phyloP scores from a whole-genome alignment of 1,140 invertebrate species.

The Calliopsis andreniformis region DNA sequence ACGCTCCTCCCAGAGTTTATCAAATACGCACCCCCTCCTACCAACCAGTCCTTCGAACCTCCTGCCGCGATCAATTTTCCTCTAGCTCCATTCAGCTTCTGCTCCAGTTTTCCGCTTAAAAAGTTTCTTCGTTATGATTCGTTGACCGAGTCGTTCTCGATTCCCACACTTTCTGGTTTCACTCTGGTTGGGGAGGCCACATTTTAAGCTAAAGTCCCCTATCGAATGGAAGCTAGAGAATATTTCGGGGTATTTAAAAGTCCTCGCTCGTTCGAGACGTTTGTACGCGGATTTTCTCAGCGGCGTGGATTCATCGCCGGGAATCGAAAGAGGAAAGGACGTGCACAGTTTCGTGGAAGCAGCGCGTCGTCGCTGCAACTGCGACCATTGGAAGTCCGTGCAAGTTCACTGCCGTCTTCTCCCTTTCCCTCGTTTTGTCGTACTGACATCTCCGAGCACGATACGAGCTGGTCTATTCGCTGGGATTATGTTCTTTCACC shows the following conservation, averaged over 20 bases:
- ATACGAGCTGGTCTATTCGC: not conserved
- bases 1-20: not conserved
- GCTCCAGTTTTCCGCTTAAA: no score
- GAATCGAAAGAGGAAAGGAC: conserved; percentile 9
- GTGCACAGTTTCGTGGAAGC: not conserved
- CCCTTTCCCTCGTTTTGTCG: not conserved
- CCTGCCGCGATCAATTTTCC: not conserved
- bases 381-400: conserved; percentile 33
- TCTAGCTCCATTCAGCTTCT: not conserved
- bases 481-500: conserved; percentile 41
- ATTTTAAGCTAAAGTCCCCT: no score
- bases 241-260: conserved; percentile 45
- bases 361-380: conserved; percentile 7
- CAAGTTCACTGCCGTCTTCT: conserved; percentile 19
- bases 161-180: no score
- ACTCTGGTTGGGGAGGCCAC: no score
- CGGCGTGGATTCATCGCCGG: not conserved
- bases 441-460: not conserved
- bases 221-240: no score
- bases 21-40: not conserved
- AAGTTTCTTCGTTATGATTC: no score
- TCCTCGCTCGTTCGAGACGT: conserved; percentile 39
- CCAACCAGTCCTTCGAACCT: not conserved
- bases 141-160: no score
- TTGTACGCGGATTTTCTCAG: conserved; percentile 37